Evolutionary conservation across 2,888 invertebrate genomes (phyloP), one percentile per base, ranked within the genome.

Genomic region (Hemithea aestivaria): DNA sequence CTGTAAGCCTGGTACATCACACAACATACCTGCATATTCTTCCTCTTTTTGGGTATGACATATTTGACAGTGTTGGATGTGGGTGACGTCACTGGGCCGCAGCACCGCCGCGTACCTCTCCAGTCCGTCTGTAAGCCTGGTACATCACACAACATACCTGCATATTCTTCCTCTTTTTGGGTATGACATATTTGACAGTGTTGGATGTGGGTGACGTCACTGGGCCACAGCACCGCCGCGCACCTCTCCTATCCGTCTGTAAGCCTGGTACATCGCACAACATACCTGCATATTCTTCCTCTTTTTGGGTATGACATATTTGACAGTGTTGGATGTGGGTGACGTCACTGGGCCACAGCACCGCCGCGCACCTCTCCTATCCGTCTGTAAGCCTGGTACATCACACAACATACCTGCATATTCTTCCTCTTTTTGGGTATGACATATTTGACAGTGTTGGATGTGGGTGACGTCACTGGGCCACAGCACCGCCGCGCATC

Each of bases 61-160:
- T 94, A 94, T 74, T 93, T 93, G 20, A 91, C 91, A 3, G 55
- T 82, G 76, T 56, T 36, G 31, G 48, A 32, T 27, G 38, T 29
- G 89, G 65, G 16, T 53, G 62, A 7, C 92, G 89, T 65, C 66
- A 20, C 58, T 62, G 4, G 93, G 92, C 32, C 94, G 87, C 45
- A 91, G 89, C 9, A 97, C 98, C 7, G 97, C 94, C 32, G 97
- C 96, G 82, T 91, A 97, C 56, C 91, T 68, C 47, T 95, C 92
- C 74, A 97, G 97, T 66, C 96, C 96, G 67, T 96, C 96, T 0
- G 16, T 5, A 5, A 16, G 16, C 16, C 16, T 16, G 2, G 16
- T 16, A 20, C 10, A 2, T 7, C 20, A 9, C 27, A 31, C 2
- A 3, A 36, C 58, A 20, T 56, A 88, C 70, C 88, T 87, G 82